phyloP scores from a whole-genome alignment of 2,797 vertebrate genomes.

The Lacerta bilineata region DNA sequence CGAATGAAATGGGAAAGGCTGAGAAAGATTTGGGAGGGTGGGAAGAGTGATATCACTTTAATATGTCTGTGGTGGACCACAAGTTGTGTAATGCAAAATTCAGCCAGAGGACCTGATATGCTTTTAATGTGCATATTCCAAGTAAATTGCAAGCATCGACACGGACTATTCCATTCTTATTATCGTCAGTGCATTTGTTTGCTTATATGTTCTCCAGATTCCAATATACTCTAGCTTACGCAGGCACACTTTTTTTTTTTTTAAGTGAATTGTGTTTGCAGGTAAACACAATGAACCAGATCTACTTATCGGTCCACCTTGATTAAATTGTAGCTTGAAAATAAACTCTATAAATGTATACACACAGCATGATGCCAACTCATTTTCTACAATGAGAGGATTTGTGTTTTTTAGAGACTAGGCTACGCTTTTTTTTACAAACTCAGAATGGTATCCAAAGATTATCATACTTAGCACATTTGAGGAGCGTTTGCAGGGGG shows the following conservation, averaged over 20 bases:
- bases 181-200: not conserved
- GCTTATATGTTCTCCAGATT: not conserved
- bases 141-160: constrained; percentile 1
- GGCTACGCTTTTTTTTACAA: not conserved
- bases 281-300: constrained; percentile 62
- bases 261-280: constrained; percentile 49
- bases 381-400: constrained; percentile 47
- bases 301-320: constrained; percentile 57
- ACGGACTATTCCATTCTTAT: not conserved
- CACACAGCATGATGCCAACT: constrained; percentile 58
- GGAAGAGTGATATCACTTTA: not conserved
- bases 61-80: not conserved
- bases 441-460: constrained; percentile 23
- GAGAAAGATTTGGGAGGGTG: not conserved
- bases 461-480: too few species aligned
- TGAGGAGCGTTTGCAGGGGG: too few species aligned
- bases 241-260: not conserved
- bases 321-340: constrained; percentile 62
- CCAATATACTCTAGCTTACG: not conserved
- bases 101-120: constrained; percentile 19
- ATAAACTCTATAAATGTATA: constrained; percentile 19
- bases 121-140: constrained; percentile 10
- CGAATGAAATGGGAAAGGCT: not conserved
- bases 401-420: constrained; percentile 57
- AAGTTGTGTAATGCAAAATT: constrained; percentile 8